phyloP scores from a whole-genome alignment of 2,113 vertebrate species.

The Microtus oregoni region DNA sequence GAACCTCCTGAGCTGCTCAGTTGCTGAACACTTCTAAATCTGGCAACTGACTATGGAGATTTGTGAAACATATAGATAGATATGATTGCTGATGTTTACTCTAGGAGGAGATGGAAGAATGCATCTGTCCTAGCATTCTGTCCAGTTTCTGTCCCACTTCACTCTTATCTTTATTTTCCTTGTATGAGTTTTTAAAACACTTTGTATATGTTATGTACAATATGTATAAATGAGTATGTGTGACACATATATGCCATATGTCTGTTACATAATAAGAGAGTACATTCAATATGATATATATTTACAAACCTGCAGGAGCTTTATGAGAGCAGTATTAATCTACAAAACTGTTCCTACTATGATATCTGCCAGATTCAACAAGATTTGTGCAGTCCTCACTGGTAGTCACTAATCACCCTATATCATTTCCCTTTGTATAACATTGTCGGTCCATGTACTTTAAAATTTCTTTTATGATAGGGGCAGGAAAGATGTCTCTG shows the following conservation, averaged over 20 bases:
- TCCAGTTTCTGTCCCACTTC: neutral
- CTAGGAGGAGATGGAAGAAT: neutral
- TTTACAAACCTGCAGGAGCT: neutral
- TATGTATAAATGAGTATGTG: neutral
- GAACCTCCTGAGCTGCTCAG: neutral
- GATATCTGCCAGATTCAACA: neutral
- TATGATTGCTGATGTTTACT: neutral
- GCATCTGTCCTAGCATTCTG: neutral
- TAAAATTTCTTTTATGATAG: neutral
- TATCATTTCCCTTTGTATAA: neutral
- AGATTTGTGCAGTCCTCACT: neutral
- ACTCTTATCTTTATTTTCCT: neutral
- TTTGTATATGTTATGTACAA: neutral
- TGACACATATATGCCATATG: neutral
- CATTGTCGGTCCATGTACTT: neutral
- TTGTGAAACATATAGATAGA: neutral
- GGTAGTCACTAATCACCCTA: neutral
- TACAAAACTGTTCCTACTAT: neutral
- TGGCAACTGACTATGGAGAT: neutral
- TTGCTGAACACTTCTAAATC: neutral
- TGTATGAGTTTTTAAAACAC: neutral
- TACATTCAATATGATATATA: neutral
- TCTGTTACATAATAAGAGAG: neutral
- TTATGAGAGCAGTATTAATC: neutral
- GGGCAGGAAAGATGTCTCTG: neutral